Evolutionary conservation across 1,140 invertebrate species (phyloP), one percentile per base, ranked within the genome.

Genomic region (Sogatella furcifera): DNA sequence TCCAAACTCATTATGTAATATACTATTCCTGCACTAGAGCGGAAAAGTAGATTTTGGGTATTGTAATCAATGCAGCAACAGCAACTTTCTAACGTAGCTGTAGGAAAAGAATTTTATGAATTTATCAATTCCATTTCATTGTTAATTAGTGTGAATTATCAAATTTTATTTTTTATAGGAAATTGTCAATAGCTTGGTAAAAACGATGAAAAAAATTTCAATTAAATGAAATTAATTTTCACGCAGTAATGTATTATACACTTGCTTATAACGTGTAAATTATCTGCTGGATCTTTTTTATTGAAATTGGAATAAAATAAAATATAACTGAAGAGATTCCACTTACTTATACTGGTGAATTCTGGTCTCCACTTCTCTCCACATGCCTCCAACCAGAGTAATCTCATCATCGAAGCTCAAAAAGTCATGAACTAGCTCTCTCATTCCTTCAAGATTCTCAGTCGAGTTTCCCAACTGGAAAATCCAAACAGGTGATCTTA

Each of bases 371-470:
- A 78, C 77, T 60, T 82, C 80, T 21, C 76, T 72, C 78, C 82
- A 84, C 17, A 81, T 69, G 34, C 77, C 75, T 53, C 75, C 75
- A 17, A 84, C 78, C 58, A 76, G 73, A 46, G 76, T 80, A 78
- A 85, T 83, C 67, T 84, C 81, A 66, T 83, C 78, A 55, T 83
- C 80, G 70, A 84, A 84, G 55, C 75, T 76, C 55, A 82, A 69
- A 70, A 81, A 82, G 38, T 76, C 73, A 58, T 78, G 73, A 49
- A 81, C 73, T 24, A 83, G 68, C 38, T 73, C 73, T 60, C 78
- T 74, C 62, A 79, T 81, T 46, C 76, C 72, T 41, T 77, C 72
- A 57, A 76, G 76, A 62, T 75, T 75, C n/a, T 72, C 66, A 49
- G 73, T 71, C 55, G 72, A 65, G 66, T 75, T 76, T 52, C 72